phyloP scores from a whole-genome alignment of 2,113 vertebrate genomes.

The Chinchilla lanigera region DNA sequence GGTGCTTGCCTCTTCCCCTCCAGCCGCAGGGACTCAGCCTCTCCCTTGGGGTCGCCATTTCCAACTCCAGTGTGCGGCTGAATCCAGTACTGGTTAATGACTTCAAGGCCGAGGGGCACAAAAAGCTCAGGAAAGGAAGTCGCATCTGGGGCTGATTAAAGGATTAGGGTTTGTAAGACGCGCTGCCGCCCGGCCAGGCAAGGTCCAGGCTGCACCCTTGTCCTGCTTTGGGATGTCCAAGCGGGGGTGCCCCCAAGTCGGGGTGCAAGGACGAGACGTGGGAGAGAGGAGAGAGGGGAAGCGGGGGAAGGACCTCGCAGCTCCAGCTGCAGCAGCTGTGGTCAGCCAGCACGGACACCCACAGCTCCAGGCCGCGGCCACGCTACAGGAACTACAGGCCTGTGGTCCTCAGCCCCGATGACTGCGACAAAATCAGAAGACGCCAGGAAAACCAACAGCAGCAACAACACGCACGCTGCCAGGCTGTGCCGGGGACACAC shows the following conservation, averaged over 20 bases:
- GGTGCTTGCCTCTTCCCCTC: neutral
- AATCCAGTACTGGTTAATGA: neutral
- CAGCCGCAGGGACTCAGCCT: neutral
- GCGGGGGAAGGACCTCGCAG: neutral
- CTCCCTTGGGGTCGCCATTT: neutral
- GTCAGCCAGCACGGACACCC: neutral
- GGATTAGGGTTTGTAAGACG: neutral
- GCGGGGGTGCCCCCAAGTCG: neutral
- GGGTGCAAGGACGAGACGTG: neutral
- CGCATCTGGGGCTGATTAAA: neutral
- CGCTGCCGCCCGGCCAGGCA: neutral
- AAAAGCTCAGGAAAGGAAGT: slow-evolving; percentile 33
- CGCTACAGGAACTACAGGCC: fast-evolving
- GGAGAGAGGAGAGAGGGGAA: neutral
- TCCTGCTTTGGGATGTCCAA: neutral
- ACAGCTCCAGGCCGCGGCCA: neutral
- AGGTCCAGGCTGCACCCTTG: too few relatives aligned
- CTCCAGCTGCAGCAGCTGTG: neutral
- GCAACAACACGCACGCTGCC: neutral
- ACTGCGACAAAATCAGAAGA: neutral
- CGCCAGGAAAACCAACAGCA: neutral
- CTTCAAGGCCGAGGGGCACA: neutral
- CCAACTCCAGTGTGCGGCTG: neutral
- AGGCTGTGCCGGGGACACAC: neutral
- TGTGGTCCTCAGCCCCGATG: neutral